phyloP scores from a whole-genome alignment of 2,888 invertebrate genomes.

The Portevinia maculata region DNA sequence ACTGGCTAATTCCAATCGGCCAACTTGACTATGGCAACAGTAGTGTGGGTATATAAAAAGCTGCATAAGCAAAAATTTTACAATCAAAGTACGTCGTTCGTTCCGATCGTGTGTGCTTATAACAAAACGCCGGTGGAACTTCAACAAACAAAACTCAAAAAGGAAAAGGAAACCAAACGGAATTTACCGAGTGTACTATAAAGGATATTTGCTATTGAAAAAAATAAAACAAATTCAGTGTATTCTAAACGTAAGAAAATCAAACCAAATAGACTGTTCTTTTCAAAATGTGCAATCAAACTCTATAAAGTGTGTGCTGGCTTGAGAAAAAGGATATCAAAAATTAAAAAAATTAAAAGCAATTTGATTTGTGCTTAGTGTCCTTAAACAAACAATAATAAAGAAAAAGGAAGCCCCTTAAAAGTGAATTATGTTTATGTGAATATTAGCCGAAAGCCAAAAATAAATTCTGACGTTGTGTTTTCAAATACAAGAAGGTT shows the following conservation, averaged over 20 bases:
- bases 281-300: not conserved
- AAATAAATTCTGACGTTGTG: constrained; percentile 41
- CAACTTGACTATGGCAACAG: constrained; percentile 51
- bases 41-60: constrained; percentile 73
- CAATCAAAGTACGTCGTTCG: constrained; percentile 73
- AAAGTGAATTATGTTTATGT: constrained; percentile 40
- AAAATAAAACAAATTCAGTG: constrained; percentile 34
- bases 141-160: constrained; percentile 2
- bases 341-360: not conserved
- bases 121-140: constrained; percentile 59
- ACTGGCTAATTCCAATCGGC: constrained; percentile 43
- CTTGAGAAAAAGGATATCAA: not conserved
- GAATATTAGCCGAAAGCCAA: constrained; percentile 24
- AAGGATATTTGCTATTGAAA: constrained; percentile 29
- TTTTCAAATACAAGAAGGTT: constrained; percentile 29
- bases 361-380: not conserved
- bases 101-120: constrained; percentile 71
- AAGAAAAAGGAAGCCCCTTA: not conserved
- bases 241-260: constrained; percentile 61
- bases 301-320: constrained; percentile 19
- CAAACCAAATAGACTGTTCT: constrained; percentile 27
- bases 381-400: not conserved
- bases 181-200: constrained; percentile 24
- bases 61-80: constrained; percentile 70
- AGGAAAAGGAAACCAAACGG: constrained; percentile 14